These are phyloP conservation scores for Hydrotaea cyrtoneurina DNA, from an alignment of 2,888 invertebrate species.

Conservation along the genomic window DNA sequence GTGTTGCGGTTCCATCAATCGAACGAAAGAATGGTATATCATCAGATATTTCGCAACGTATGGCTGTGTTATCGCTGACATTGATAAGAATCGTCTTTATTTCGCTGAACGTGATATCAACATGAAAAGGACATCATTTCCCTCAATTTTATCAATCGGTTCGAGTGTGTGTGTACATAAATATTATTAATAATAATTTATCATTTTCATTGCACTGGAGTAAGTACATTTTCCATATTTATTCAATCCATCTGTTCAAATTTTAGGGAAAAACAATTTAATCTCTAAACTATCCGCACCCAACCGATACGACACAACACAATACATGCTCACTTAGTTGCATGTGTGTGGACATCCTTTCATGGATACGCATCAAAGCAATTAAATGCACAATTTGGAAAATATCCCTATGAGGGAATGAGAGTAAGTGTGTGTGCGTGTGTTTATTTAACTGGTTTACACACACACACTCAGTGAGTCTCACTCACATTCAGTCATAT, in stretches of 20 bases:
- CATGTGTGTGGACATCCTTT: not conserved
- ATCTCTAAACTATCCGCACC: constrained; percentile 54
- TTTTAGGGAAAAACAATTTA: constrained; percentile 52
- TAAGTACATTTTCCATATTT: constrained; percentile 64
- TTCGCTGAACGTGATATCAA: not conserved
- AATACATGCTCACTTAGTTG: not conserved
- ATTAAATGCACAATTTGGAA: not conserved
- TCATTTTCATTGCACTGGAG: constrained; percentile 48
- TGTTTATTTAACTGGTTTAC: constrained; percentile 24
- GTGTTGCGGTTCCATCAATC: too few relatives aligned
- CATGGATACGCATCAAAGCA: not conserved
- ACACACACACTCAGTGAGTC: constrained; percentile 10
- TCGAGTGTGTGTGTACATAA: constrained; percentile 6
- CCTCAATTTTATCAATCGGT: constrained; percentile 32
- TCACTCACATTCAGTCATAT: not conserved
- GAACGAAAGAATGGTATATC: too few relatives aligned
- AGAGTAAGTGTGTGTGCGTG: not conserved
- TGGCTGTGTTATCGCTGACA: too few relatives aligned
- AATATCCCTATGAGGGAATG: constrained; percentile 2
- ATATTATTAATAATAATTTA: constrained; percentile 53
- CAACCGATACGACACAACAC: constrained; percentile 2
- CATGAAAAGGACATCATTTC: constrained; percentile 40
- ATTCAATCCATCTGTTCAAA: constrained; percentile 70
- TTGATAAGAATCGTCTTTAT: too few relatives aligned
- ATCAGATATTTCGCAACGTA: too few relatives aligned